Conservation (phyloP, 2,888 invertebrate species). For the Oscheius sp. region DNA sequence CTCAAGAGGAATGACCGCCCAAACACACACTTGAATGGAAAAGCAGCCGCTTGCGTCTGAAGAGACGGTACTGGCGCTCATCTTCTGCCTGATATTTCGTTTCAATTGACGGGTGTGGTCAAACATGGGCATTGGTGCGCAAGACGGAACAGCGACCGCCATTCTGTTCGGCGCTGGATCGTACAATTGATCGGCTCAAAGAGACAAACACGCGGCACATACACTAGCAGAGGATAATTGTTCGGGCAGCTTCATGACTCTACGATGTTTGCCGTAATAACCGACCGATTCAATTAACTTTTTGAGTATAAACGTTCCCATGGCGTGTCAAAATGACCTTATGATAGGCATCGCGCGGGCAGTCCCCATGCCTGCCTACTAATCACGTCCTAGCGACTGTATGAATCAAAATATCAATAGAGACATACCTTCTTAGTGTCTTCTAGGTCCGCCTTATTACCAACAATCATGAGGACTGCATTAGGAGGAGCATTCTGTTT, state of each 20-base stretch:
- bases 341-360: constrained; percentile 6
- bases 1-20: not conserved
- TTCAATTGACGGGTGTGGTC: constrained; percentile 18
- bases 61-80: not conserved
- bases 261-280: too few species aligned
- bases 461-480: constrained; percentile 73
- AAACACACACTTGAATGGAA: not conserved
- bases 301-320: not conserved
- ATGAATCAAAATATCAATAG: not conserved
- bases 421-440: constrained; percentile 62
- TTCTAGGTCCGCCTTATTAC: constrained; percentile 73
- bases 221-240: constrained; percentile 9
- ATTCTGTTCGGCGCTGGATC: constrained; percentile 27
- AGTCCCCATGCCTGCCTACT: constrained; percentile 10
- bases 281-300: too few species aligned
- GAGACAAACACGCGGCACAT: constrained; percentile 25
- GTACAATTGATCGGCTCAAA: constrained; percentile 35
- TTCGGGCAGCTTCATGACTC: too few species aligned
- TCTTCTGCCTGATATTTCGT: not conserved
- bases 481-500: constrained; percentile 72
- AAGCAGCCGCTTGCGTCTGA: not conserved
- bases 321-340: constrained; percentile 26
- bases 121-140: constrained; percentile 31
- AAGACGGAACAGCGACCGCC: constrained; percentile 29
- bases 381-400: not conserved